Evolutionary conservation across 2,797 vertebrate species (phyloP).

Genomic region (Xiphophorus birchmanni): DNA sequence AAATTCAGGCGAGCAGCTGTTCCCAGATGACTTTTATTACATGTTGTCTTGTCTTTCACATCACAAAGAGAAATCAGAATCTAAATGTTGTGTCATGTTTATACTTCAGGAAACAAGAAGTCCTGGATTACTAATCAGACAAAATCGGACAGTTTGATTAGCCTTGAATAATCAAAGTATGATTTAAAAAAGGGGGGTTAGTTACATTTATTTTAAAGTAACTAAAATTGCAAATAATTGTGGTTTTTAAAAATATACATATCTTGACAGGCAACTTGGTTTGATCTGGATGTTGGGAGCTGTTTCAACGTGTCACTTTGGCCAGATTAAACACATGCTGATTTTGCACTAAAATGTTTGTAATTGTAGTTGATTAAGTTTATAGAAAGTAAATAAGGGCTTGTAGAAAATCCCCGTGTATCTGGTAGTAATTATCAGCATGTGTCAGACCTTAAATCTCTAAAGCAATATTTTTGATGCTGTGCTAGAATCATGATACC

Average conservation of each 20-base stretch:
- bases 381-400: neutral
- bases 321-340: constrained; percentile 56
- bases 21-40: neutral
- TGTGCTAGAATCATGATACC: constrained; percentile 4
- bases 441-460: constrained; percentile 27
- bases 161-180: neutral
- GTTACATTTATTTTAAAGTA: neutral
- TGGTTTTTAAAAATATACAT: neutral
- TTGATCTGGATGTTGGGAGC: constrained; percentile 46
- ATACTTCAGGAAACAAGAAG: neutral
- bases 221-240: neutral
- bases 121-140: neutral
- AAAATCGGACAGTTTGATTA: neutral
- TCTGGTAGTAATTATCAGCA: constrained; percentile 31
- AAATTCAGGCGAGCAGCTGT: neutral
- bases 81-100: neutral
- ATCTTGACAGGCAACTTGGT: constrained; percentile 13
- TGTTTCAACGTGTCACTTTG: constrained; percentile 60
- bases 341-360: constrained; percentile 64
- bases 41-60: neutral
- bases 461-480: neutral
- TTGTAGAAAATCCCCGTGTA: constrained; percentile 35
- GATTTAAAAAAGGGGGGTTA: neutral
- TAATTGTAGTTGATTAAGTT: constrained; percentile 54
- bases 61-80: neutral